Base-by-base conservation (phyloP, 2,113 vertebrate genomes). In the Odontophorus gujanensis region DNA sequence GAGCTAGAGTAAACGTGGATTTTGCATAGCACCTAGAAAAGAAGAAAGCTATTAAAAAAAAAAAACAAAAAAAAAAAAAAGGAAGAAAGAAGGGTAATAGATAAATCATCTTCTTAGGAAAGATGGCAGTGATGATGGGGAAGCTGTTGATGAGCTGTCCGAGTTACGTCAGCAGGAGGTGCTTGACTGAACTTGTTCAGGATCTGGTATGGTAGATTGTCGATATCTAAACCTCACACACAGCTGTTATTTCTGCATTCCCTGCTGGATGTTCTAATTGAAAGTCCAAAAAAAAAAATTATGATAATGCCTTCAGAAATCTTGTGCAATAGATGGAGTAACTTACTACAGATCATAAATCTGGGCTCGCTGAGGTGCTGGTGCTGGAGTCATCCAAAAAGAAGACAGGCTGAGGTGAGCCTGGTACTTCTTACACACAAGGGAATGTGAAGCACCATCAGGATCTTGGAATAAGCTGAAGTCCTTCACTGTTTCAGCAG, bases 111-210 rank as follows among this genome's bases (percentile, higher is more conserved):
- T 85, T 89, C 42, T 55, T 15, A 2, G 68, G 75, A 72, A 79
- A 79, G 53, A 67, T 89, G 19, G 59, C 58, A 87, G 51, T 48
- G 51, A 28, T 78, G 87, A n/a, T 63, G 76, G 78, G n/a, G 40
- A 76, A 92, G 71, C 93, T 65, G 32, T 40, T 76, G 69, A 55
- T 71, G 87, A 91, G 62, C 75, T 91, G 77, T 90, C 81, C 84
- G 19, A 76, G 20, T 71, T 63, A 5, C 0, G 30, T 87, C 87
- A 87, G 30, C 45, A 36, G 30, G 45, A 69, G 63, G 58, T 80
- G 50, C 55, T 82, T 26, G 18, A 28, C 7, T 3, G 6, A 48
- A 24, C 45, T 69, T 55, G 76, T 85, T 95, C 50, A 32, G 7
- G 43, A 58, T 87, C 91, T 58, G 73, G 61, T 81, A 51, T 26